Conservation (phyloP, 2,888 invertebrate genomes). For the Hipparchia semele region DNA sequence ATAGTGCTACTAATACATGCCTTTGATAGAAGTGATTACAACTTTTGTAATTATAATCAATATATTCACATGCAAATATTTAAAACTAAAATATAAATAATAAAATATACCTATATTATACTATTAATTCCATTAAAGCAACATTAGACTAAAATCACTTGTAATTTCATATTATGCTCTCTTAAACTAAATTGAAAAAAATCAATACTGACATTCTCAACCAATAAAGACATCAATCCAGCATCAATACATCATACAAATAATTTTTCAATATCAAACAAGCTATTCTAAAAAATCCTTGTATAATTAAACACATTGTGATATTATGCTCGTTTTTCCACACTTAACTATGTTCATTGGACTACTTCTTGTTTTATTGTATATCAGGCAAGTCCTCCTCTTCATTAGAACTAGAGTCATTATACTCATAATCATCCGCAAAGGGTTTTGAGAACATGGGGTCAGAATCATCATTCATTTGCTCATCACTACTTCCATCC, state of each 20-base stretch:
- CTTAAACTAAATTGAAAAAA: neutral
- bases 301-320: slow-evolving; percentile 1
- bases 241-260: neutral
- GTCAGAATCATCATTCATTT: slow-evolving; percentile 61
- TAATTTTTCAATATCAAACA: neutral
- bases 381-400: slow-evolving; percentile 88
- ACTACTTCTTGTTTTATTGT: slow-evolving; percentile 66
- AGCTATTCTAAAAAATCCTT: slow-evolving; percentile 4
- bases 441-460: slow-evolving; percentile 66
- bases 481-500: slow-evolving; percentile 94
- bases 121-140: neutral
- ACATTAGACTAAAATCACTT: neutral
- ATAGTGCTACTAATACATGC: neutral
- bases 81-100: neutral
- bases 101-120: neutral
- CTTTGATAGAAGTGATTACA: too few species aligned
- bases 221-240: neutral
- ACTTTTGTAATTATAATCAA: too few species aligned
- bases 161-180: neutral
- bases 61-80: too few species aligned
- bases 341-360: neutral
- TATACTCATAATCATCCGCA: slow-evolving; percentile 72
- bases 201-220: slow-evolving; percentile 41
- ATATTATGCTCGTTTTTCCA: neutral
- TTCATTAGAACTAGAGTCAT: slow-evolving; percentile 88